Conservation (phyloP, 2,113 vertebrate genomes). For the Hystrix brachyura region DNA sequence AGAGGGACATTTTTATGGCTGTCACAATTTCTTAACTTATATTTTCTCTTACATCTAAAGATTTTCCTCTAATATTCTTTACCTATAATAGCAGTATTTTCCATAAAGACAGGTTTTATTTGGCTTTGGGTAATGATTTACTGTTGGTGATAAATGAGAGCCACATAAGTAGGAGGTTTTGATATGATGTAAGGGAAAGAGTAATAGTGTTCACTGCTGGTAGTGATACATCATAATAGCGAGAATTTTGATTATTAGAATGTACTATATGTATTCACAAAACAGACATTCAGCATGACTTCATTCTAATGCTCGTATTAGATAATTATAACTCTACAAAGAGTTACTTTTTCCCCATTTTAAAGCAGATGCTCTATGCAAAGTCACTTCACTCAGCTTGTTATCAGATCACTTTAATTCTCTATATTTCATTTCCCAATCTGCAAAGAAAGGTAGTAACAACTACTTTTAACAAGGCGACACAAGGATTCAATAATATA, state of each 20-base stretch:
- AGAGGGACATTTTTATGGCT: background rate
- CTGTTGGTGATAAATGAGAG: background rate
- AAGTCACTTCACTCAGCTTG: background rate
- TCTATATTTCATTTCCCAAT: background rate
- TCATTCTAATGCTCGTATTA: background rate
- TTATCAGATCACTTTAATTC: background rate
- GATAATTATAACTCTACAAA: background rate
- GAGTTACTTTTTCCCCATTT: background rate
- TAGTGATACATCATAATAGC: background rate
- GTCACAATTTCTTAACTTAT: background rate
- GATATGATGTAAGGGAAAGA: background rate
- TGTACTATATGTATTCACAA: background rate
- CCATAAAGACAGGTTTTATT: background rate
- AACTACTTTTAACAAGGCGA: background rate
- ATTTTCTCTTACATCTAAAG: background rate
- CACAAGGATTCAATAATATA: background rate
- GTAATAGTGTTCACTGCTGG: background rate
- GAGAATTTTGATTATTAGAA: background rate
- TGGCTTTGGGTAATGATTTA: background rate
- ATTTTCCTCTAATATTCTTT: background rate
- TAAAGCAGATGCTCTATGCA: background rate
- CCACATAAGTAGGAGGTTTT: background rate
- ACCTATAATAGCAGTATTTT: background rate
- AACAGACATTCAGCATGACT: background rate
- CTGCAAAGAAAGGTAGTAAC: background rate